These are phyloP conservation scores for Holothuria scabra DNA, from an alignment of 53 echinoderm and acorn worm genomes.

Conservation along the genomic window DNA sequence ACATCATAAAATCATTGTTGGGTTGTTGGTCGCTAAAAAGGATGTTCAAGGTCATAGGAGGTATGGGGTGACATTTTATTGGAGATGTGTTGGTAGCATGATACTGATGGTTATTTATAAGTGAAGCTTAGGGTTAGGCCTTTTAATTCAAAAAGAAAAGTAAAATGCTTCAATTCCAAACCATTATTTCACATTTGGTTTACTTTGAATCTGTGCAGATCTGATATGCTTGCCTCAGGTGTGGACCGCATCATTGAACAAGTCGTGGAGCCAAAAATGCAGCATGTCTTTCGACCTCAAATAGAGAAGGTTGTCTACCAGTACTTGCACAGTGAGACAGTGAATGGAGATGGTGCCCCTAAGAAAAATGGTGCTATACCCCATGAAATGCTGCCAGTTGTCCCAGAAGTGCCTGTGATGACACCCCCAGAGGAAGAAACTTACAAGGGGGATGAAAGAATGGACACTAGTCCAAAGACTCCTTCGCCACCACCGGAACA, in stretches of 20 bases:
- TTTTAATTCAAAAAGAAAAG: too few species aligned
- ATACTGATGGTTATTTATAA: too few species aligned
- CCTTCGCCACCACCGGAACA: slow-evolving; percentile 73
- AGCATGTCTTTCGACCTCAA: slow-evolving; percentile 90
- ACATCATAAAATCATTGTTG: too few species aligned
- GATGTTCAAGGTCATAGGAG: too few species aligned
- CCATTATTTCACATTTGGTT: not conserved
- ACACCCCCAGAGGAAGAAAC: slow-evolving; percentile 60
- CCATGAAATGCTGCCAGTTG: slow-evolving; percentile 36
- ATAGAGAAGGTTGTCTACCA: slow-evolving; percentile 81
- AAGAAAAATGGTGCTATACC: slow-evolving; percentile 13
- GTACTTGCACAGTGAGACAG: slow-evolving; percentile 60
- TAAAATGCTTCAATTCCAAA: too few species aligned
- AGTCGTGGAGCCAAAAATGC: slow-evolving; percentile 94
- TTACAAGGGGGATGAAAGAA: slow-evolving; percentile 13
- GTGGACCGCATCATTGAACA: slow-evolving; percentile 96
- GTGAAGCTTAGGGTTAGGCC: too few species aligned
- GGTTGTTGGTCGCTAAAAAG: too few species aligned
- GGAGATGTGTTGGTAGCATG: too few species aligned
- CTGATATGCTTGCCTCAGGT: slow-evolving; percentile 92
- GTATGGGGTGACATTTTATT: too few species aligned
- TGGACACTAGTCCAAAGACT: slow-evolving; percentile 62
- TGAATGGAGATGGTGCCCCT: slow-evolving; percentile 10
- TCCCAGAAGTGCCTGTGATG: slow-evolving; percentile 16
- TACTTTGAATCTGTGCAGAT: slow-evolving; percentile 47